These are phyloP conservation scores for Trichoplusia ni DNA, from an alignment of 1,140 invertebrate genomes.

Conservation along the genomic window DNA sequence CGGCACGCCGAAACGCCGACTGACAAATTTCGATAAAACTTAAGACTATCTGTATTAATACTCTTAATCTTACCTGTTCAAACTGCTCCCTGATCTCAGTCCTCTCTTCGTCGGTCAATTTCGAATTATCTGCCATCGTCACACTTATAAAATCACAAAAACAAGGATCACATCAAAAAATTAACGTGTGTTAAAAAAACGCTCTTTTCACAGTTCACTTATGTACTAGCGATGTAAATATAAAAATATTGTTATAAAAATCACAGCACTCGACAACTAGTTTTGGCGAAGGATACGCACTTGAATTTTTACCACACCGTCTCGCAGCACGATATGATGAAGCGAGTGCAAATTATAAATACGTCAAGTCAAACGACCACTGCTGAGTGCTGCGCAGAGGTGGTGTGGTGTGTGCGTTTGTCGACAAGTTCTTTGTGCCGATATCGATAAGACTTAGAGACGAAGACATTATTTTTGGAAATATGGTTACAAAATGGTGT, in stretches of 20 bases:
- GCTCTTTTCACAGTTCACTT: constrained; percentile 57
- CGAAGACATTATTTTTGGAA: too few species aligned
- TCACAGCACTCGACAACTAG: constrained; percentile 51
- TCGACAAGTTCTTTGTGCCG: neutral
- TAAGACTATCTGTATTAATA: constrained; percentile 23
- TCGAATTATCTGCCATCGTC: constrained; percentile 78
- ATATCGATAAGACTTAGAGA: neutral
- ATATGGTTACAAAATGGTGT: too few species aligned
- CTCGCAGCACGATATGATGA: constrained; percentile 6
- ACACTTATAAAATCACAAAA: constrained; percentile 68
- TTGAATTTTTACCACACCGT: constrained; percentile 7
- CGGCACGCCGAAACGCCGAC: constrained; percentile 9
- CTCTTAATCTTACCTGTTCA: constrained; percentile 65
- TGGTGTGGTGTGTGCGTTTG: neutral
- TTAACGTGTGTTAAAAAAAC: constrained; percentile 44
- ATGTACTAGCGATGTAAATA: constrained; percentile 47
- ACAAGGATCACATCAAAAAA: constrained; percentile 67
- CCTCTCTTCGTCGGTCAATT: constrained; percentile 78
- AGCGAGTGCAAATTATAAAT: constrained; percentile 30
- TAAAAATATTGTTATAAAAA: constrained; percentile 54
- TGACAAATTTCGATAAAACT: constrained; percentile 2
- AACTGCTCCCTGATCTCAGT: constrained; percentile 79
- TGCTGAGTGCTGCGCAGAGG: constrained; percentile 12
- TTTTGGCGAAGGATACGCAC: constrained; percentile 5
- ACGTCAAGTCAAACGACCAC: constrained; percentile 14